Conservation (phyloP, 2,797 vertebrate genomes). For the Catostomus latipinnis region DNA sequence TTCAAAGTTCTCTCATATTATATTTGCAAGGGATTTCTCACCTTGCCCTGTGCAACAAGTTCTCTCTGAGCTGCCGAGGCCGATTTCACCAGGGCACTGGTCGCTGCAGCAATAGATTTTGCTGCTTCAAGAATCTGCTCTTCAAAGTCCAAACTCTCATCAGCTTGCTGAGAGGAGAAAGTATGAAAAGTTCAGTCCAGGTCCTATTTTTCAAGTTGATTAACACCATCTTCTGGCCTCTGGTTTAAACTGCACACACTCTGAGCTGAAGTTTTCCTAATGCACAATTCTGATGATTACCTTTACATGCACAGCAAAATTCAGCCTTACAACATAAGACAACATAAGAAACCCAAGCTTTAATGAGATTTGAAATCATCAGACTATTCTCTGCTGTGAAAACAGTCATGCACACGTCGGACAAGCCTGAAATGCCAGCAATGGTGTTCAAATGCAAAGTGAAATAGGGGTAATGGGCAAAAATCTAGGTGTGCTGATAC, state of each 20-base stretch:
- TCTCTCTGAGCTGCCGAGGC: conserved; percentile 96
- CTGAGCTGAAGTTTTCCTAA: background rate
- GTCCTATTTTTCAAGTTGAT: background rate
- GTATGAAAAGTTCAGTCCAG: conserved; percentile 7
- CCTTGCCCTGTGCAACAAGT: conserved; percentile 97
- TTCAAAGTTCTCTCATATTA: background rate
- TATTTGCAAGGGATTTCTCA: conserved; percentile 55
- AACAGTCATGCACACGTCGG: too few species aligned
- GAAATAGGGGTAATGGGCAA: too few species aligned
- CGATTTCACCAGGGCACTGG: conserved; percentile 95
- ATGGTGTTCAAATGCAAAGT: too few species aligned
- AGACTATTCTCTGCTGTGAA: too few species aligned
- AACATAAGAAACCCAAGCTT: too few species aligned
- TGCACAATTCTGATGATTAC: too few species aligned
- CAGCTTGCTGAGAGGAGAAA: conserved; percentile 85
- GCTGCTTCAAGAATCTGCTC: conserved; percentile 98
- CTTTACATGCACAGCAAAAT: too few species aligned
- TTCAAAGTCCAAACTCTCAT: conserved; percentile 96
- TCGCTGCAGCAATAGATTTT: conserved; percentile 95
- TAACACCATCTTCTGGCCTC: background rate
- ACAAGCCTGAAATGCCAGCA: too few species aligned
- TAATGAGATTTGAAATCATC: too few species aligned
- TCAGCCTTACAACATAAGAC: too few species aligned
- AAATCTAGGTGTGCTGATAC: too few species aligned
- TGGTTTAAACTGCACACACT: background rate